Evolutionary conservation across 2,888 invertebrate genomes (phyloP), one percentile per base, ranked within the genome.

Genomic region (Psylliodes chrysocephalus): DNA sequence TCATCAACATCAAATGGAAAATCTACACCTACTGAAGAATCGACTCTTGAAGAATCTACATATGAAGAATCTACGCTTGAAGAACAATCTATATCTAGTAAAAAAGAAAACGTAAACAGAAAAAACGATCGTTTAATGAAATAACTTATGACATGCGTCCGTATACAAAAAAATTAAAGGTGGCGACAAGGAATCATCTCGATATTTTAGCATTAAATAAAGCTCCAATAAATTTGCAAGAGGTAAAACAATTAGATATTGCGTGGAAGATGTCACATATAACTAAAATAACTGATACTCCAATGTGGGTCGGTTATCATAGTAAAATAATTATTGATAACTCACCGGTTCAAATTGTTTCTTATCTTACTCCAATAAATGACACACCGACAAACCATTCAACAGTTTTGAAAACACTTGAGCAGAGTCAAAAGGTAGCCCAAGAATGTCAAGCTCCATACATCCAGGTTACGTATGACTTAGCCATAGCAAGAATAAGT

Each of bases 231-330:
- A 28, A 28, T 28, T 28, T 28, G 28, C 4, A 8, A 6, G 8
- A 4, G 4, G 28, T 28, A 6, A 28, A 28, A 28, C 28, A 28
- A 6, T 28, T 28, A 28, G 28, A 28, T 28, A 8, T 28, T 28
- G 28, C 28, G 8, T 28, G 28, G 28, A 28, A 6, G 28, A 28
- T 28, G 28, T 28, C 28, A 8, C 28, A 28, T 28, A 12, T n/a
- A n/a, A n/a, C n/a, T n/a, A n/a, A n/a, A n/a, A n/a, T n/a, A n/a
- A n/a, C 60, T n/a, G 22, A 51, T 19, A 60, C 60, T 19, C 52
- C 60, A 49, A 73, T 71, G 71, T 78, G 77, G 77, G 69, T 72
- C 19, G 77, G 78, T 10, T 79, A 70, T 44, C 75, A 78, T 62
- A 66, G 69, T 55, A 28, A 28, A 19, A 67, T 76, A 15, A 10